A percentile compares a stretch with the other conserved stretches of the same genome.
Conservation (phyloP, 2,888 invertebrate genomes). For the Anorthoa munda region DNA sequence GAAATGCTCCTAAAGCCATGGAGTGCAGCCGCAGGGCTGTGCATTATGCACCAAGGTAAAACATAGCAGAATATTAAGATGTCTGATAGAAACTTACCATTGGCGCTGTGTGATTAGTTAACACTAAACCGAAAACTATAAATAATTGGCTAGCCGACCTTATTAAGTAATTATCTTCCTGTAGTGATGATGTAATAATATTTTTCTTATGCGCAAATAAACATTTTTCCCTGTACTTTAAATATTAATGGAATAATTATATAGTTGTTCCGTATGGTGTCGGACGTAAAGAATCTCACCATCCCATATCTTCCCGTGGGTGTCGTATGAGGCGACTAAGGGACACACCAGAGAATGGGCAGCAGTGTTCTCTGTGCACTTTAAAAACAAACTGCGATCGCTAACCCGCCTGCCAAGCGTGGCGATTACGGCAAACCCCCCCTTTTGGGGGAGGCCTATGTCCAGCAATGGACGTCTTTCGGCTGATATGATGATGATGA, state of each 20-base stretch:
- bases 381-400: too few relatives aligned
- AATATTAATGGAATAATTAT: not conserved
- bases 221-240: not conserved
- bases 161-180: conserved; percentile 2
- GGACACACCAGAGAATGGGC: too few relatives aligned
- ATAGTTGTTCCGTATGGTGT: too few relatives aligned
- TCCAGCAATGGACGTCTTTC: not conserved
- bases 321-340: too few relatives aligned
- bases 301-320: too few relatives aligned
- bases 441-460: not conserved
- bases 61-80: not conserved
- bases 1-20: conserved; percentile 94
- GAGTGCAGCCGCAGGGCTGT: conserved; percentile 95
- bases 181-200: not conserved
- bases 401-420: too few relatives aligned
- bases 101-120: not conserved
- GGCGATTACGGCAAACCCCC: too few relatives aligned
- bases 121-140: not conserved
- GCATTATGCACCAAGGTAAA: conserved; percentile 93
- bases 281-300: too few relatives aligned
- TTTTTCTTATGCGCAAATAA: not conserved
- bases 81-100: not conserved
- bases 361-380: too few relatives aligned
- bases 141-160: conserved; percentile 15
- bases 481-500: not conserved